Base-by-base conservation (phyloP, 2,888 invertebrate genomes). In the Syrista parreyssii region DNA sequence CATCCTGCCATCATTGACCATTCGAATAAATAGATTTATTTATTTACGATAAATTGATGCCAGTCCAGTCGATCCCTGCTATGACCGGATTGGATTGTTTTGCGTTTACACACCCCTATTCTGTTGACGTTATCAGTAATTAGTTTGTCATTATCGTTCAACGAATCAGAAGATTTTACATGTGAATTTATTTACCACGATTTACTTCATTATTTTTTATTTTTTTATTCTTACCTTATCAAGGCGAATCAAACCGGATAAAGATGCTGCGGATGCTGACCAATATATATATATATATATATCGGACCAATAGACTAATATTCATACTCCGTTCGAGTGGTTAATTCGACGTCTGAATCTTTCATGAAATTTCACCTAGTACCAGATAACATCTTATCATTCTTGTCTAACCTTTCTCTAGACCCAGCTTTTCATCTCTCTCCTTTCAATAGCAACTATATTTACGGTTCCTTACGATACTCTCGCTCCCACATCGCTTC, bases 81-180 rank as follows among this genome's bases (percentile, higher is more conserved):
- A 68, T 6, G 33, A 79, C 79, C 81, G 83, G 84, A 87, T 87
- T 86, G 86, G 86, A 88, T 88, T 86, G 88, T 89, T 86, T 87
- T 84, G 84, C 85, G 86, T 89, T 89, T 87, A 86, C 87, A 85
- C 84, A 85, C 36, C 69, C 76, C 69, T 72, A 68, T 75, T 80
- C 82, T 86, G 88, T 88, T 88, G 87, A 87, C 87, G 88, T 87
- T 87, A 85, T 86, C 84, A 83, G 86, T 86, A 88, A 88, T 87
- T 85, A 87, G 87, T 85, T 86, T 87, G 87, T 90, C 89, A 88
- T 90, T 89, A 90, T 89, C 88, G 85, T 86, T 89, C 87, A 88
- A 89, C 89, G 88, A 90, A 89, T 89, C 86, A 84, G 79, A 73
- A n/a, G 23, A 31, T 12, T 31, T 71, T 9, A n/a, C n/a, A 15